Conservation (phyloP, 2,113 vertebrate genomes). For the Myanophis thanlyinensis region DNA sequence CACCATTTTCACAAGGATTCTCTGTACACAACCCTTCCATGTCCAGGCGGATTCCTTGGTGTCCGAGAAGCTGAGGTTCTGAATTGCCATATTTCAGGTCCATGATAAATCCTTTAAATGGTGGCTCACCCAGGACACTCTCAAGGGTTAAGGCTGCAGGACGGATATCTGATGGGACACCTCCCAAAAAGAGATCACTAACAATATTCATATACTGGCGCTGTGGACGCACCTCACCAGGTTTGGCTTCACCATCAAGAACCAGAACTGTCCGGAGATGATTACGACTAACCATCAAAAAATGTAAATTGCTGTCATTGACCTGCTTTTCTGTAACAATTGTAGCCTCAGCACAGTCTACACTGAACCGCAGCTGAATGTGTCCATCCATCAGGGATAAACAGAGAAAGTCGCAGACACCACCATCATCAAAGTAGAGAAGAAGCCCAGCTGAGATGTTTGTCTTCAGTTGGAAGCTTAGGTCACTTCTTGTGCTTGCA, state of each 20-base stretch:
- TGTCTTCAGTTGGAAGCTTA: constrained; percentile 96
- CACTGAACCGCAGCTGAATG: constrained; percentile 86
- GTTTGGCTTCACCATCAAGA: constrained; percentile 84
- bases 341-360: constrained; percentile 90
- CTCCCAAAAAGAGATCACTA: constrained; percentile 94
- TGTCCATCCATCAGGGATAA: constrained; percentile 81
- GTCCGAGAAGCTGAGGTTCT: constrained; percentile 85
- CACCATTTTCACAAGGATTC: constrained; percentile 93
- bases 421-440: constrained; percentile 94
- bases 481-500: constrained; percentile 88
- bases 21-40: constrained; percentile 89
- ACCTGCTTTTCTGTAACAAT: constrained; percentile 82
- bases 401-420: constrained; percentile 93
- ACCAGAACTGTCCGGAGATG: constrained; percentile 82
- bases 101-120: constrained; percentile 90
- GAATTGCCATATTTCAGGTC: constrained; percentile 91
- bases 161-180: constrained; percentile 88
- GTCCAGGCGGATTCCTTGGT: constrained; percentile 85
- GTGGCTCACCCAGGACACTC: constrained; percentile 78
- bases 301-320: constrained; percentile 93
- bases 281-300: constrained; percentile 86
- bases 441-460: constrained; percentile 85
- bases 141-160: constrained; percentile 85
- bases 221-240: constrained; percentile 83
- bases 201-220: constrained; percentile 93